Percentiles rank a stretch among this genome's conserved stretches.
These are phyloP conservation scores for Pithys albifrons DNA, from an alignment of 2,113 vertebrate genomes.

Conservation along the genomic window DNA sequence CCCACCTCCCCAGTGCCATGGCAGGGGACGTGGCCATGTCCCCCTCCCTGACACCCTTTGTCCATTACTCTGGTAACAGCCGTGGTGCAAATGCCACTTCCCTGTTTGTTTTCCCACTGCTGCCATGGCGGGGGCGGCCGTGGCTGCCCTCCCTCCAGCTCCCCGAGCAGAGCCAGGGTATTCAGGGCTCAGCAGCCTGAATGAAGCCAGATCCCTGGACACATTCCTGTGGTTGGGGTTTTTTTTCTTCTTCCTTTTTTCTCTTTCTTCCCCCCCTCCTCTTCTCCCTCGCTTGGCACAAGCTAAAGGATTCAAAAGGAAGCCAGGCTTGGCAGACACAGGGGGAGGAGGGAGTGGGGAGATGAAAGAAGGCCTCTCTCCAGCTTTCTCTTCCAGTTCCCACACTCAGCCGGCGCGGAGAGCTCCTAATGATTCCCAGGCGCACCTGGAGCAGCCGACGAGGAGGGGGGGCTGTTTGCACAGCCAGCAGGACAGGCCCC, in stretches of 20 bases:
- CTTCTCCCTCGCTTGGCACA: constrained; percentile 48
- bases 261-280: not conserved
- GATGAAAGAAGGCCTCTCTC: constrained; percentile 66
- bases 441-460: constrained; percentile 52
- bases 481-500: not conserved
- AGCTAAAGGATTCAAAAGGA: constrained; percentile 63
- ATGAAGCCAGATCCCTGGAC: constrained; percentile 63
- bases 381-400: constrained; percentile 67
- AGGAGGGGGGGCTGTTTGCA: not conserved
- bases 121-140: not conserved
- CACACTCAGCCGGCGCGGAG: constrained; percentile 43
- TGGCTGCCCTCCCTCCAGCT: not conserved
- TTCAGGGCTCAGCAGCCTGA: constrained; percentile 34
- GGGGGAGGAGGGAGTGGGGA: constrained; percentile 60
- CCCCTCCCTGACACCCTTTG: not conserved
- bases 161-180: not conserved
- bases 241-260: not conserved
- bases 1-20: accelerated
- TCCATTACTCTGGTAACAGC: not conserved
- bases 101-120: constrained; percentile 15
- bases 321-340: constrained; percentile 58
- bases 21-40: accelerated
- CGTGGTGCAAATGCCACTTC: accelerated
- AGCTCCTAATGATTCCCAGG: constrained; percentile 63
- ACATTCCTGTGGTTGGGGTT: constrained; percentile 54